phyloP scores from a whole-genome alignment of 2,888 invertebrate species.

The Dryococelus australis region DNA sequence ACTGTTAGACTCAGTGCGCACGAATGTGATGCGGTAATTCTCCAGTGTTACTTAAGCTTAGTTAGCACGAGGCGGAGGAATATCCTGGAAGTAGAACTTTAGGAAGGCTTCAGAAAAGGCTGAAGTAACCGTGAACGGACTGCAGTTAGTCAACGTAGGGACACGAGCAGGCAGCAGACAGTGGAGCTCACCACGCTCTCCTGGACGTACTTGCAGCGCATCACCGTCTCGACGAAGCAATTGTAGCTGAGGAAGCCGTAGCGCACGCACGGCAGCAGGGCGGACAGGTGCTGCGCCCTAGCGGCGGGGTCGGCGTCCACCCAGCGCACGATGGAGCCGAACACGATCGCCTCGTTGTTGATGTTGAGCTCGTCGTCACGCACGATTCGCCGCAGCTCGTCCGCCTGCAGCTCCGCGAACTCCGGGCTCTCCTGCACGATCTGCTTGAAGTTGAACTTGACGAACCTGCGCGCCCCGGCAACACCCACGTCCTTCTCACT shows the following conservation, averaged over 20 bases:
- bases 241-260: conserved; percentile 70
- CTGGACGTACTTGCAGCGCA: conserved; percentile 27
- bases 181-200: background rate
- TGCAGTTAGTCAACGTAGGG: too few relatives aligned
- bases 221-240: conserved; percentile 61
- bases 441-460: conserved; percentile 64
- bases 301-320: conserved; percentile 66
- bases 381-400: conserved; percentile 71
- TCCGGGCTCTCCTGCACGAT: conserved; percentile 64
- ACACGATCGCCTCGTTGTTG: conserved; percentile 75
- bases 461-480: background rate
- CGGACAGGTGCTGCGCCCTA: conserved; percentile 65
- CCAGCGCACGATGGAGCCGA: conserved; percentile 78
- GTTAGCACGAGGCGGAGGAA: too few relatives aligned
- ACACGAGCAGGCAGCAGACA: too few relatives aligned
- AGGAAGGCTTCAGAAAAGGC: too few relatives aligned
- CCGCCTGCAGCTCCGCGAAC: conserved; percentile 66
- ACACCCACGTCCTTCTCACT: too few relatives aligned
- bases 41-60: too few relatives aligned
- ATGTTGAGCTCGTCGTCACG: conserved; percentile 77
- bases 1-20: too few relatives aligned
- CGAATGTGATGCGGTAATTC: too few relatives aligned
- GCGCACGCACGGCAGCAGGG: conserved; percentile 70
- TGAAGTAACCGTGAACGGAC: too few relatives aligned
- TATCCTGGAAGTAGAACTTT: too few relatives aligned